These are phyloP conservation scores for Morelia viridis DNA, from an alignment of 2,797 vertebrate species.

Conservation along the genomic window DNA sequence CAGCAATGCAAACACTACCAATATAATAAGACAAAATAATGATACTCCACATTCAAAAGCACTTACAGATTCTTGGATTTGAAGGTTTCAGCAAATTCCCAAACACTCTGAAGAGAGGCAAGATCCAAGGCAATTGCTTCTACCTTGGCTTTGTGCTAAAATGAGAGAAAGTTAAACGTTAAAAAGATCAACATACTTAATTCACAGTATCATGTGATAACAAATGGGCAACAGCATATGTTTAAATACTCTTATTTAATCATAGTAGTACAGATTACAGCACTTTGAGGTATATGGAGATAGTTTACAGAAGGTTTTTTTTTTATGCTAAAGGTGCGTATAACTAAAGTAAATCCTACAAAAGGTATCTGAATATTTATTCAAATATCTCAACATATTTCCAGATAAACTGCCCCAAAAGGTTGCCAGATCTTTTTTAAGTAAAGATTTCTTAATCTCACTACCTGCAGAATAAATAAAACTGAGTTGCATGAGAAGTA, in stretches of 20 bases:
- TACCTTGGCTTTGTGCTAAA: constrained; percentile 93
- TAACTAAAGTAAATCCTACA: neutral
- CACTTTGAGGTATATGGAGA: constrained; percentile 51
- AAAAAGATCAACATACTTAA: constrained; percentile 68
- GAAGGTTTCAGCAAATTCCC: constrained; percentile 88
- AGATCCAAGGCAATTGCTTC: constrained; percentile 94
- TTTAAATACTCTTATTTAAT: constrained; percentile 73
- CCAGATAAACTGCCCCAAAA: neutral
- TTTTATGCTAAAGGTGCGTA: neutral
- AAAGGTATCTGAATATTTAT: neutral
- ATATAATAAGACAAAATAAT: constrained; percentile 50
- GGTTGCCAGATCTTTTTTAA: neutral
- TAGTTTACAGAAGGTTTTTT: neutral
- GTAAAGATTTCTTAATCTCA: neutral
- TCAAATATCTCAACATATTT: neutral
- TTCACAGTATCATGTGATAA: constrained; percentile 67
- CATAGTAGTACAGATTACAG: constrained; percentile 32
- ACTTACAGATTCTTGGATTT: constrained; percentile 95
- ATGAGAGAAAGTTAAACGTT: constrained; percentile 62
- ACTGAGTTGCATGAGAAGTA: too few relatives aligned
- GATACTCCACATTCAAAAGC: constrained; percentile 46
- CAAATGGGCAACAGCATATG: constrained; percentile 71
- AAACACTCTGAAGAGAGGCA: constrained; percentile 86
- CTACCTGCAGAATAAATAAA: neutral
- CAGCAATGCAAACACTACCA: constrained; percentile 25